Percentiles rank a stretch among this genome's conserved stretches.
These are phyloP conservation scores for Sinosuthora webbiana DNA, from an alignment of 2,113 vertebrate genomes.

Conservation along the genomic window DNA sequence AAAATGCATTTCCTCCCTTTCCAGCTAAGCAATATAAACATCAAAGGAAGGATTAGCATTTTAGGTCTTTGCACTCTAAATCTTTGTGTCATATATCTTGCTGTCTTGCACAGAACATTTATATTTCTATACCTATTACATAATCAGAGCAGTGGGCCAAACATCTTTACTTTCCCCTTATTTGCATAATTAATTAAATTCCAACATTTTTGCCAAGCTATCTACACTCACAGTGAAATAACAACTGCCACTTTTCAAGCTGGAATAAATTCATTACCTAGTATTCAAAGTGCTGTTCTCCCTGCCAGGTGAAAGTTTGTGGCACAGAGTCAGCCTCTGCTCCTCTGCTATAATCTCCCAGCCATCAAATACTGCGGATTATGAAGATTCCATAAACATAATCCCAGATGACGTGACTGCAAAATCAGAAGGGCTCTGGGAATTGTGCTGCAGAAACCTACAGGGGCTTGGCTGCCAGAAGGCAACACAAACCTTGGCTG, in stretches of 20 bases:
- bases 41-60: constrained; percentile 54
- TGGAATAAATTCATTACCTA: neutral
- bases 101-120: neutral
- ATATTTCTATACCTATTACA: constrained; percentile 25
- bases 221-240: neutral
- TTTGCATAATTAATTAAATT: constrained; percentile 27
- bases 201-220: neutral
- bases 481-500: neutral
- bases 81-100: constrained; percentile 29
- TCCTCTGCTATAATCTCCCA: neutral
- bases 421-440: neutral
- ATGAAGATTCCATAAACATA: neutral
- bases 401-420: neutral
- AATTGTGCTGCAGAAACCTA: neutral
- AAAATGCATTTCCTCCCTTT: constrained; percentile 43
- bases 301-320: neutral
- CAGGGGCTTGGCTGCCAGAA: neutral
- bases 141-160: neutral
- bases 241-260: neutral
- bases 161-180: neutral
- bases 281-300: neutral
- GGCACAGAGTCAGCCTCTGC: neutral
- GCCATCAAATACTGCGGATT: fast-evolving
- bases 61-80: constrained; percentile 31
- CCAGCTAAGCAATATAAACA: constrained; percentile 46